phyloP scores from a whole-genome alignment of 2,888 invertebrate species.

The Aphidius colemani region DNA sequence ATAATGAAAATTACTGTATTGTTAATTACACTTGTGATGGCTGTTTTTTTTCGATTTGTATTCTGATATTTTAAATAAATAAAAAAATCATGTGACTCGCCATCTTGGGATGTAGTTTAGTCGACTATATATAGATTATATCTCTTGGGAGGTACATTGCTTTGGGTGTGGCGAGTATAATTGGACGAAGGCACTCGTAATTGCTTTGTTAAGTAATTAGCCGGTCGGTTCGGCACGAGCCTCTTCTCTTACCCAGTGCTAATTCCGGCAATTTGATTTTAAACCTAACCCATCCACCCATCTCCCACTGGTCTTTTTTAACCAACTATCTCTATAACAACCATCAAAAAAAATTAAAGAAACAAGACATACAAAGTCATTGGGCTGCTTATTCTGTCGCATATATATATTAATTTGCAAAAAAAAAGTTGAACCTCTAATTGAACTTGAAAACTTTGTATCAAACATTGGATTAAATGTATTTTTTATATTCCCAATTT shows the following conservation, averaged over 20 bases:
- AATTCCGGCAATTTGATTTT: slow-evolving; percentile 48
- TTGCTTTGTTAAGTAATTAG: slow-evolving; percentile 50
- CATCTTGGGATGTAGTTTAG: not conserved
- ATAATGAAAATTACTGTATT: too few relatives aligned
- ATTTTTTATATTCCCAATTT: too few relatives aligned
- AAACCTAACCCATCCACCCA: slow-evolving; percentile 29
- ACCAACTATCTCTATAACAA: too few relatives aligned
- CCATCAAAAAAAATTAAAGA: too few relatives aligned
- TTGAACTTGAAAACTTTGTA: not conserved
- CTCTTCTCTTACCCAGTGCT: slow-evolving; percentile 34
- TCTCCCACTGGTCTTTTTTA: too few relatives aligned
- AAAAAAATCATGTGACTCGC: not conserved
- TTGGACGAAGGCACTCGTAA: slow-evolving; percentile 46
- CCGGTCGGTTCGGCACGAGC: slow-evolving; percentile 41
- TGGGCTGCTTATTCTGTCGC: not conserved
- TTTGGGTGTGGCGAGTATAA: slow-evolving; percentile 34
- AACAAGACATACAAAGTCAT: too few relatives aligned
- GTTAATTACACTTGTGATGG: too few relatives aligned
- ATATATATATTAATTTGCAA: not conserved
- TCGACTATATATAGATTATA: slow-evolving; percentile 5
- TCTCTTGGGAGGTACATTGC: not conserved
- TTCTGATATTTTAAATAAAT: too few relatives aligned
- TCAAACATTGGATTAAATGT: not conserved
- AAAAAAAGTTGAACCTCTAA: not conserved
- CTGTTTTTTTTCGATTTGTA: too few relatives aligned